These are phyloP conservation scores for Pseudococcus viburni DNA, from an alignment of 2,888 invertebrate species.

Conservation along the genomic window DNA sequence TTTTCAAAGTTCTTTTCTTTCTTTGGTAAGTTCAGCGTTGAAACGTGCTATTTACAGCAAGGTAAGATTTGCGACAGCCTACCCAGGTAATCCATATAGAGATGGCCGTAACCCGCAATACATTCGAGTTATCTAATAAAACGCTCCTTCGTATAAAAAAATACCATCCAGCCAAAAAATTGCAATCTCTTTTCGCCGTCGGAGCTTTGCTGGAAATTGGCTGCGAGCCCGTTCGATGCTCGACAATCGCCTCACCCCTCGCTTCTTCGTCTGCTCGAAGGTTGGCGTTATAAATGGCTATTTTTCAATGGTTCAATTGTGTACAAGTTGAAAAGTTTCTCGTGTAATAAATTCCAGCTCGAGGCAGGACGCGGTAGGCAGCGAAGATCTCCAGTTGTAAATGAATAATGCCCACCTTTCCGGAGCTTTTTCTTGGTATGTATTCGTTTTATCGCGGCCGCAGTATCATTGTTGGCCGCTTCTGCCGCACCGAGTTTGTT, in stretches of 20 bases:
- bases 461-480: background rate
- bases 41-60: background rate
- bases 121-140: constrained; percentile 1
- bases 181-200: constrained; percentile 12
- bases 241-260: background rate
- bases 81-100: background rate
- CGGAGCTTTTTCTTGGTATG: constrained; percentile 21
- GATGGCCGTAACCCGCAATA: background rate
- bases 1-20: too few relatives aligned
- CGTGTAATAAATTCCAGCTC: constrained; percentile 22
- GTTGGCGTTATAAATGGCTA: constrained; percentile 38
- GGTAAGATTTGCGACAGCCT: background rate
- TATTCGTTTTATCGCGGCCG: constrained; percentile 17
- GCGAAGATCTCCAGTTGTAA: constrained; percentile 37
- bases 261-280: background rate
- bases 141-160: background rate
- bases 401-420: constrained; percentile 51
- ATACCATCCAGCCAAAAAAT: constrained; percentile 6
- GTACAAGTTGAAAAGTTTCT: constrained; percentile 34
- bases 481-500: background rate
- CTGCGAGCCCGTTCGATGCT: constrained; percentile 30
- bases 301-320: constrained; percentile 48
- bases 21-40: background rate
- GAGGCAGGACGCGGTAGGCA: background rate
- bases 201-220: constrained; percentile 38